These are phyloP conservation scores for Cyaniris semiargus DNA, from an alignment of 2,888 invertebrate species.

Conservation along the genomic window DNA sequence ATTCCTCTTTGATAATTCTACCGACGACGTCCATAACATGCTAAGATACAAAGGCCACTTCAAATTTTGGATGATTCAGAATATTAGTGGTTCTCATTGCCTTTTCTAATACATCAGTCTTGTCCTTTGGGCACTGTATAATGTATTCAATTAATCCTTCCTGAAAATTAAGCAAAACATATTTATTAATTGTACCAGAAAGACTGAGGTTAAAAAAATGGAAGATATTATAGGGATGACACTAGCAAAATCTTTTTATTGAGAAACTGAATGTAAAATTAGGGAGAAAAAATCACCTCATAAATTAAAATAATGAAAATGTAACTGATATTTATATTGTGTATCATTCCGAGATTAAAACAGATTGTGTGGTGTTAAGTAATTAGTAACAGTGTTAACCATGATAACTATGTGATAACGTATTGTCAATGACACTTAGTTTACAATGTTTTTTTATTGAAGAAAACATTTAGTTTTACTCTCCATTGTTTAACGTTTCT, in stretches of 20 bases:
- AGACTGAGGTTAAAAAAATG: not conserved
- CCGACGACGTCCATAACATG: constrained; percentile 47
- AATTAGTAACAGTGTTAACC: not conserved
- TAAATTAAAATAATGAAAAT: no score
- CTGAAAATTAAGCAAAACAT: constrained; percentile 45
- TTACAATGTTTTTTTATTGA: no score
- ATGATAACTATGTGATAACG: not conserved
- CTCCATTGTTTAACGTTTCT: no score
- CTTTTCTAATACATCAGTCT: constrained; percentile 50
- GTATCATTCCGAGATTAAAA: not conserved
- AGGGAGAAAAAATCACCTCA: no score
- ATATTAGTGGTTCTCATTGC: constrained; percentile 53
- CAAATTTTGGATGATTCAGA: constrained; percentile 53
- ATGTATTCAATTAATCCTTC: constrained; percentile 51
- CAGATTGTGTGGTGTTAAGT: not conserved
- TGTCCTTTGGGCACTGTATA: constrained; percentile 50
- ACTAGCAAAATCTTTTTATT: no score
- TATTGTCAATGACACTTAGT: not conserved
- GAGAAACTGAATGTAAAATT: no score
- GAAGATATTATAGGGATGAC: no score
- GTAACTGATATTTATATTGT: not conserved
- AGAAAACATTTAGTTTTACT: no score
- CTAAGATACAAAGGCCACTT: constrained; percentile 47
- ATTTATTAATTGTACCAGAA: not conserved
- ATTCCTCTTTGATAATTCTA: constrained; percentile 39